phyloP scores from a whole-genome alignment of 2,888 invertebrate genomes.

The Smittia sp. region DNA sequence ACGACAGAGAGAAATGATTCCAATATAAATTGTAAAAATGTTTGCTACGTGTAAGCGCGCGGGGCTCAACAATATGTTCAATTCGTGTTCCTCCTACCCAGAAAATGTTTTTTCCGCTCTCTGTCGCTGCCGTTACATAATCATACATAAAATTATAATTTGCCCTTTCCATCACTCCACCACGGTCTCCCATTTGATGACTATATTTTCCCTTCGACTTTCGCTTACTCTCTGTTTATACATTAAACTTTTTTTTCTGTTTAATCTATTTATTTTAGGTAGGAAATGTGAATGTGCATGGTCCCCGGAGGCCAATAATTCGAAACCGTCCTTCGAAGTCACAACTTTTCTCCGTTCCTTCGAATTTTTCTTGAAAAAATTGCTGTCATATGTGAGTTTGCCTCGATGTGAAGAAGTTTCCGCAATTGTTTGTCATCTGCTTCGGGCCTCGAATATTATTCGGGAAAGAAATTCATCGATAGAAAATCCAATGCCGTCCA shows the following conservation, averaged over 20 bases:
- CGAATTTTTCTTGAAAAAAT: too few species aligned
- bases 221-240: neutral
- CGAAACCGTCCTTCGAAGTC: neutral
- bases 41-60: neutral
- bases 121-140: neutral
- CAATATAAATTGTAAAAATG: slow-evolving; percentile 1
- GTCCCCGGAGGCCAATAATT: neutral
- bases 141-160: slow-evolving; percentile 14
- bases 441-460: too few species aligned
- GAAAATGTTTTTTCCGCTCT: neutral
- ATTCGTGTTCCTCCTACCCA: neutral
- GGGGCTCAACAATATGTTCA: neutral
- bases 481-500: too few species aligned
- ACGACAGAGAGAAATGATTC: neutral
- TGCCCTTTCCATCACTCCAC: neutral
- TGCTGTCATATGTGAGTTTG: neutral
- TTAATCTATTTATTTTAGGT: slow-evolving; percentile 8
- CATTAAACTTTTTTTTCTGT: neutral
- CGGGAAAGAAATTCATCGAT: too few species aligned
- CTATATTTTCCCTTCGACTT: too few species aligned
- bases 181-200: slow-evolving; percentile 15
- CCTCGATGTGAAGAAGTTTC: neutral
- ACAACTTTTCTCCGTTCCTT: neutral
- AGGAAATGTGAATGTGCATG: neutral
- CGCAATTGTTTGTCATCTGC: too few species aligned